These are phyloP conservation scores for Lycodopsis pacificus DNA, from an alignment of 2,797 vertebrate genomes.

Conservation along the genomic window DNA sequence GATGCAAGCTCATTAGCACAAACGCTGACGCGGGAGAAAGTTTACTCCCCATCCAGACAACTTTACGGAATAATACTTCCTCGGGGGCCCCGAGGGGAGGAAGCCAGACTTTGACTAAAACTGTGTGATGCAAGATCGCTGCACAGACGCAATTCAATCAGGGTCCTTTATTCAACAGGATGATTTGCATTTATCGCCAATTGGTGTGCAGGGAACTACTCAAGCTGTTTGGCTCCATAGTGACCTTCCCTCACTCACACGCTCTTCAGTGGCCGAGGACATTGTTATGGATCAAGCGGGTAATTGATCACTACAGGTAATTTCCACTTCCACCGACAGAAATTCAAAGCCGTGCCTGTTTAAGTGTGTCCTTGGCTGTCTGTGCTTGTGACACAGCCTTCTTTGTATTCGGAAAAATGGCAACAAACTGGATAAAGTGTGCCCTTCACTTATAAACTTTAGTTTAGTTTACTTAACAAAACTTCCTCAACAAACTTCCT, in stretches of 20 bases:
- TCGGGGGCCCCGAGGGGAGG: constrained; percentile 1
- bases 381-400: not conserved
- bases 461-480: not conserved
- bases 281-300: constrained; percentile 44
- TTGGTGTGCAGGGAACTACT: constrained; percentile 25
- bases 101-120: constrained; percentile 43
- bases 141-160: constrained; percentile 25
- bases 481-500: no score
- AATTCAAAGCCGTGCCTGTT: constrained; percentile 4
- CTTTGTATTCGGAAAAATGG: not conserved
- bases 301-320: constrained; percentile 61
- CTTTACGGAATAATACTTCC: constrained; percentile 45
- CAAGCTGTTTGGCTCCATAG: constrained; percentile 5
- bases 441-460: not conserved
- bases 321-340: constrained; percentile 38
- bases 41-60: constrained; percentile 45
- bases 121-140: constrained; percentile 50
- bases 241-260: no score
- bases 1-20: constrained; percentile 56
- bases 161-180: constrained; percentile 42
- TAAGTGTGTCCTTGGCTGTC: not conserved
- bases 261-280: constrained; percentile 27
- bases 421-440: not conserved
- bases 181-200: constrained; percentile 44
- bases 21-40: constrained; percentile 37